Percentiles rank a stretch among this genome's conserved stretches.
Evolutionary conservation across 2,888 invertebrate species (phyloP).

Genomic region (Sicus ferrugineus): DNA sequence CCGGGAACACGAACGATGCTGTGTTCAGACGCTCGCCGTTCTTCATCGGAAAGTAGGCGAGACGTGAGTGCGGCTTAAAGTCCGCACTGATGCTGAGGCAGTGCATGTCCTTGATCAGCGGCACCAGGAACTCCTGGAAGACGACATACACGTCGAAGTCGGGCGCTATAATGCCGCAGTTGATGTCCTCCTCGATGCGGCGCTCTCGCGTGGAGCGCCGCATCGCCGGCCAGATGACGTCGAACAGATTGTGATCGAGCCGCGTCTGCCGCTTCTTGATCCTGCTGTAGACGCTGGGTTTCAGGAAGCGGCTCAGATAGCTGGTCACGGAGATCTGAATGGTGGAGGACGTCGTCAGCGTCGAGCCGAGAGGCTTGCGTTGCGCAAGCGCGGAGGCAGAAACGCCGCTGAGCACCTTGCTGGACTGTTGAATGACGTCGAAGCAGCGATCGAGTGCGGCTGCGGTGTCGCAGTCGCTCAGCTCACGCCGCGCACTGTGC

Average conservation of each 20-base stretch:
- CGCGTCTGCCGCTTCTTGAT: conserved; percentile 80
- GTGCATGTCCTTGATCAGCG: conserved; percentile 82
- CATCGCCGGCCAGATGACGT: conserved; percentile 89
- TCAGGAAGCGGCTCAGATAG: conserved; percentile 78
- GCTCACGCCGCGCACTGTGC: conserved; percentile 76
- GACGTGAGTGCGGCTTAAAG: conserved; percentile 71
- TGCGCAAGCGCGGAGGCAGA: conserved; percentile 55
- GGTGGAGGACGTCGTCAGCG: conserved; percentile 70
- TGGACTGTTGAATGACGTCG: conserved; percentile 72
- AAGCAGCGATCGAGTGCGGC: conserved; percentile 80
- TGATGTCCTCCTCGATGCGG: conserved; percentile 74
- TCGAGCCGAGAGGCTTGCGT: conserved; percentile 68
- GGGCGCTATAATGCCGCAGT: conserved; percentile 80
- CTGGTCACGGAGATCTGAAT: conserved; percentile 68
- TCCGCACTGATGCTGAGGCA: conserved; percentile 74
- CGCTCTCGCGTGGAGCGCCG: conserved; percentile 74
- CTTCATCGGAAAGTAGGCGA: conserved; percentile 66
- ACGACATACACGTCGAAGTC: conserved; percentile 87
- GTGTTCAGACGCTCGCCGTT: conserved; percentile 56
- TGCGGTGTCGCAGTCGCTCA: conserved; percentile 75
- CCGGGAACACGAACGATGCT: conserved; percentile 70
- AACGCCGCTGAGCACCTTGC: conserved; percentile 53
- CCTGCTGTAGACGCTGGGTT: conserved; percentile 75
- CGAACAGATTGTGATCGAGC: conserved; percentile 85
- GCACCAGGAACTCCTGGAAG: conserved; percentile 83